Base-by-base conservation (phyloP, 1,140 invertebrate genomes). In the Sitodiplosis mosellana region DNA sequence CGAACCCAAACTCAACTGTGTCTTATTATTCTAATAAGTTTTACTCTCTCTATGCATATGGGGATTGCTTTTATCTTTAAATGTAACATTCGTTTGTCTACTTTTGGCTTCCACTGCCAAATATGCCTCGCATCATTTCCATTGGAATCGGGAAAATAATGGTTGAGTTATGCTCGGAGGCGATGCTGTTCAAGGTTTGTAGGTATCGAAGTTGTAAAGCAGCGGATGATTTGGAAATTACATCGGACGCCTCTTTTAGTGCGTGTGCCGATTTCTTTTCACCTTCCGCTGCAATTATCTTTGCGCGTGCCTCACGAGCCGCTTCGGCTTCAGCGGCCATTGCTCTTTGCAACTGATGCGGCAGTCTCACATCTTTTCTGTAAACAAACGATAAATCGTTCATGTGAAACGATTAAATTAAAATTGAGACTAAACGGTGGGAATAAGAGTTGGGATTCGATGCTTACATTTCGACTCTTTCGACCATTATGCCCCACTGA, bases 111-210 rank as follows among this genome's bases (percentile, higher is more conserved):
- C 34, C 8, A n/a, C 34, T n/a, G n/a, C n/a, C n/a, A n/a, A 36
- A 10, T 10, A 36, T 10, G 8, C 34, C 34, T 36, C n/a, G 8
- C 34, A 36, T 10, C 2, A 70, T 48, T 45, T 95, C 90, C 57
- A 95, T 82, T 12, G 91, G 91, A 52, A 96, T 73, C 4, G 93
- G 92, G 65, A 96, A 97, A 49, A 96, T 83, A 53, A 97, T 96
- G 12, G 90, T 95, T 0, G 91, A 93, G 63, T 92, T 93, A 65
- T 94, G 94, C 70, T 97, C 93, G 0, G 89, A 83, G 33, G 90
- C 87, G 58, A 97, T 93, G 1, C 86, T 83, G 61, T 85, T 93
- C 41, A 97, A 68, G 1, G 90, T 92, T 69, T 95, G 80, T 19
- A 73, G 59, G 44, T 62, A 59, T 22, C 59, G 48, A 15, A 62